Evolutionary conservation across 92 coral and sea anemone genomes (phyloP).

Genomic region (Meandrina meandrites): DNA sequence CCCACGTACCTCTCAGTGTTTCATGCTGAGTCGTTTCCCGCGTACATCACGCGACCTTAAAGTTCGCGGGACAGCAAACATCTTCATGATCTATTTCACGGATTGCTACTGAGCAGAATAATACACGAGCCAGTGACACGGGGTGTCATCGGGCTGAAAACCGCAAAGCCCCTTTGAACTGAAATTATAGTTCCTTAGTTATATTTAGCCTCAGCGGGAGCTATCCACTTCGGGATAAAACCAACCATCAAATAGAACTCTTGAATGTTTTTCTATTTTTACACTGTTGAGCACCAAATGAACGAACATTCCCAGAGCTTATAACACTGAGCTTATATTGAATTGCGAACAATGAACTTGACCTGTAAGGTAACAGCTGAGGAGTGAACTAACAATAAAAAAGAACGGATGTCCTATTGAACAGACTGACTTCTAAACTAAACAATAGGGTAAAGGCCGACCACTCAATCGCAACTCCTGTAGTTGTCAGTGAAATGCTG

Average conservation of each 20-base stretch:
- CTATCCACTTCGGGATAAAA: background rate
- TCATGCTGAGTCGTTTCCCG: constrained; percentile 6
- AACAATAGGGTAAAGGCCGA: too few relatives aligned
- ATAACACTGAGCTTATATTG: background rate
- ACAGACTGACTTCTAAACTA: background rate
- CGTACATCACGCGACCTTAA: constrained; percentile 18
- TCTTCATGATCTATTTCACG: constrained; percentile 11
- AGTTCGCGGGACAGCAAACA: background rate
- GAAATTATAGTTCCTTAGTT: background rate
- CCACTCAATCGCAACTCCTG: background rate
- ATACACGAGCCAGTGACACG: background rate
- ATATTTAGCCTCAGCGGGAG: background rate
- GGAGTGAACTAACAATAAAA: background rate
- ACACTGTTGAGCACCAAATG: background rate
- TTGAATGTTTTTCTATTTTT: background rate
- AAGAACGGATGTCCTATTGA: too few relatives aligned
- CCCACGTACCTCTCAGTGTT: background rate
- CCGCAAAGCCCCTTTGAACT: background rate
- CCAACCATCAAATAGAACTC: background rate
- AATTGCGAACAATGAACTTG: background rate
- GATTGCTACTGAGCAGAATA: background rate
- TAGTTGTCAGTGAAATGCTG: too few relatives aligned
- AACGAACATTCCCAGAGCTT: background rate
- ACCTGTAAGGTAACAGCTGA: background rate
- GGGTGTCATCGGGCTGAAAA: background rate